Evolutionary conservation across 30 jellyfish, hydroid and myxozoan genomes (phyloP).

Genomic region (Turritopsis rubra): DNA sequence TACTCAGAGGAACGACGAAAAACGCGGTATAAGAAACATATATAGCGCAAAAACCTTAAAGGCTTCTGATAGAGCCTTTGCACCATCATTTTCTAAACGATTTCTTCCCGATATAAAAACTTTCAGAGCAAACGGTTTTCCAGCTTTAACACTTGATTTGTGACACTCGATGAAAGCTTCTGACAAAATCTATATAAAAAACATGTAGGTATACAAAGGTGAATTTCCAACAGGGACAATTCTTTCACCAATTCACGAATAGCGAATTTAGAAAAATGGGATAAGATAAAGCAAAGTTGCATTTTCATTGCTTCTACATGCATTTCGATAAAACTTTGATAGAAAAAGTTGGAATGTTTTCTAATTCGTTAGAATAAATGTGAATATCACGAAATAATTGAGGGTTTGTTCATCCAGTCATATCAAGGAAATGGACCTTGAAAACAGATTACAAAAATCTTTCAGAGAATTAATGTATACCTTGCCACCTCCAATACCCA

Average conservation of each 20-base stretch:
- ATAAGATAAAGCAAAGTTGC: too few species aligned
- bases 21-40: not conserved
- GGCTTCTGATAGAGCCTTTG: slow-evolving; percentile 60
- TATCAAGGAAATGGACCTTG: too few species aligned
- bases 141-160: slow-evolving; percentile 59
- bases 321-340: too few species aligned
- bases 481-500: slow-evolving; percentile 96
- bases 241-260: too few species aligned
- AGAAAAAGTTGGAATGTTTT: too few species aligned
- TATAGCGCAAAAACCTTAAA: slow-evolving; percentile 37
- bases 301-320: too few species aligned
- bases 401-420: not conserved
- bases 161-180: slow-evolving; percentile 78
- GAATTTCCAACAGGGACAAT: too few species aligned
- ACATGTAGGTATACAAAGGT: not conserved
- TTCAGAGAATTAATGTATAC: slow-evolving; percentile 21
- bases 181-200: slow-evolving; percentile 48
- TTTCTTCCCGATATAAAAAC: slow-evolving; percentile 89
- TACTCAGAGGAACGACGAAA: not conserved
- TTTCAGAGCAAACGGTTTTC: slow-evolving; percentile 65
- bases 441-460: too few species aligned
- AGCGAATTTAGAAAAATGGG: too few species aligned
- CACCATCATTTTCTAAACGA: slow-evolving; percentile 96
- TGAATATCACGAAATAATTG: too few species aligned
- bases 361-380: too few species aligned